These are phyloP conservation scores for Drosophila meridiana DNA, from an alignment of 2,888 invertebrate species.

Conservation along the genomic window DNA sequence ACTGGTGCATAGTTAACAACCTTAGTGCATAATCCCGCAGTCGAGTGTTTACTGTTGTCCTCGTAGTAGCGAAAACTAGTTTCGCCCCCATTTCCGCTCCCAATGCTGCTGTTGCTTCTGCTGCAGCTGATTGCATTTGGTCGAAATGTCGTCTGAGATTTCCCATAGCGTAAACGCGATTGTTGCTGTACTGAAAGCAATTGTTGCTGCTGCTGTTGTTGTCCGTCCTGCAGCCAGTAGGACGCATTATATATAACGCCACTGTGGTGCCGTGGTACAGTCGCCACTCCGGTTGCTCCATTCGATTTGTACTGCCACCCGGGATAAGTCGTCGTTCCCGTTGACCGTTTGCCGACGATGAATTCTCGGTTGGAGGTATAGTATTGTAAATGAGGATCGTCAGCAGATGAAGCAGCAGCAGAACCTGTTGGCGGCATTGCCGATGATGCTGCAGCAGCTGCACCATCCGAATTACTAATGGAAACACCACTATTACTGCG, in stretches of 20 bases:
- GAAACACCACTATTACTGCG: conserved; percentile 21
- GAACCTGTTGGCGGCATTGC: conserved; percentile 49
- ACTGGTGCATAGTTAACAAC: conserved; percentile 37
- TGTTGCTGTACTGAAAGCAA: conserved; percentile 30
- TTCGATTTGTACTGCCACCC: conserved; percentile 60
- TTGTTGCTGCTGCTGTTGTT: conserved; percentile 39
- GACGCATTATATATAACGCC: conserved; percentile 33
- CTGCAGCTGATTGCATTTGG: conserved; percentile 34
- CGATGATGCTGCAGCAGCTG: conserved; percentile 40
- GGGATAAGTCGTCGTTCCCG: conserved; percentile 38
- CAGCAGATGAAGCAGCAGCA: conserved; percentile 42
- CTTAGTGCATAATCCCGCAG: conserved; percentile 28
- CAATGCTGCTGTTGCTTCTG: conserved; percentile 3
- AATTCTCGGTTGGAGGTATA: conserved; percentile 70
- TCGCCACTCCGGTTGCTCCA: conserved; percentile 7
- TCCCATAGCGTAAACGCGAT: conserved; percentile 34
- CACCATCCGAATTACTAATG: conserved; percentile 15
- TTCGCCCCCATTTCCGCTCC: conserved; percentile 1
- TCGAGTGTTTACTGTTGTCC: conserved; percentile 59
- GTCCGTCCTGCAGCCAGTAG: conserved; percentile 62
- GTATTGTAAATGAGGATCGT: conserved; percentile 71
- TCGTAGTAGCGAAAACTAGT: conserved; percentile 54
- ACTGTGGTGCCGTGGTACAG: conserved; percentile 22
- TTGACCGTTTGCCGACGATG: conserved; percentile 52
- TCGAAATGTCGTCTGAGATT: conserved; percentile 25